A percentile compares a stretch with the other conserved stretches of the same genome.
These are phyloP conservation scores for Hormaphis cornu DNA, from an alignment of 1,140 invertebrate species.

Conservation along the genomic window DNA sequence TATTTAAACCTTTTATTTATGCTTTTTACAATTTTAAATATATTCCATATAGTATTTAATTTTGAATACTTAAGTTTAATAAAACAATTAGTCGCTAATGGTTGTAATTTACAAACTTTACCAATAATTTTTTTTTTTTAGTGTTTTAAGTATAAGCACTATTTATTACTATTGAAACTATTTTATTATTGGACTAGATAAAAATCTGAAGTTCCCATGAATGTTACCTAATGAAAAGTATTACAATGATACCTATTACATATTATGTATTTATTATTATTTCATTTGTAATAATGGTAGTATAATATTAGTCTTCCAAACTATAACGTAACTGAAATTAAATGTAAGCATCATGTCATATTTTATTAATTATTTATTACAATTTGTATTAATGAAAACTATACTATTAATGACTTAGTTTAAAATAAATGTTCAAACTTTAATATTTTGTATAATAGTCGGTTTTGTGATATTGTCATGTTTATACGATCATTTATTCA, in stretches of 20 bases:
- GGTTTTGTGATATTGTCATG: too few species aligned
- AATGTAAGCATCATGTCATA: background rate
- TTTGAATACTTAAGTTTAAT: background rate
- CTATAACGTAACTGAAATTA: background rate
- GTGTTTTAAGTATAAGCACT: background rate
- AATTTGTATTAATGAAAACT: background rate
- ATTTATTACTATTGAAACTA: too few species aligned
- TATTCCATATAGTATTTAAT: background rate
- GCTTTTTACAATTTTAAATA: background rate
- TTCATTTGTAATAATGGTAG: background rate
- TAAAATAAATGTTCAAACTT: background rate
- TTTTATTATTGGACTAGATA: background rate
- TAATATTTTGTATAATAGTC: too few species aligned
- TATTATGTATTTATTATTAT: too few species aligned
- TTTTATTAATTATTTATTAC: background rate
- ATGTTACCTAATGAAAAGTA: background rate
- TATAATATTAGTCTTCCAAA: background rate
- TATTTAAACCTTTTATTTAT: background rate
- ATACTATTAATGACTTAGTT: background rate
- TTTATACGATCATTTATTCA: too few species aligned
- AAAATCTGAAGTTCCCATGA: background rate
- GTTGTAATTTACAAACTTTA: too few species aligned
- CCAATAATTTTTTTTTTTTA: background rate
- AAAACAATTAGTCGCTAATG: background rate
- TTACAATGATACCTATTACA: too few species aligned